These are phyloP conservation scores for Drosophila anceps DNA, from an alignment of 2,888 invertebrate genomes.

Conservation along the genomic window DNA sequence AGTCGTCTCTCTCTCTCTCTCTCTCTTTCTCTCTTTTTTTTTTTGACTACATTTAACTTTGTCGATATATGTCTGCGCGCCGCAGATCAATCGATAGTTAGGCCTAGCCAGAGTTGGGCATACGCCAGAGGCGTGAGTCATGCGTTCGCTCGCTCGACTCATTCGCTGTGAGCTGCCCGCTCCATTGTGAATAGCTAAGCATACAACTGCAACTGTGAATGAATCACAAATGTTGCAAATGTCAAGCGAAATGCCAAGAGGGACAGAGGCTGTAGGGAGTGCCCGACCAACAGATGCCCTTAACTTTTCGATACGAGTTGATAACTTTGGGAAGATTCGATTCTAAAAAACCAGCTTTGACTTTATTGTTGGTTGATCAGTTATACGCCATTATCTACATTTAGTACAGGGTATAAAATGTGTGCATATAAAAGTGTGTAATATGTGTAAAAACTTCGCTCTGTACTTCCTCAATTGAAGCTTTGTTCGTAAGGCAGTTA, in stretches of 20 bases:
- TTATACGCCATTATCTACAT: too few relatives aligned
- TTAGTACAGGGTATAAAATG: neutral
- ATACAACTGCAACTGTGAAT: constrained; percentile 5
- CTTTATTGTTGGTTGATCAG: too few relatives aligned
- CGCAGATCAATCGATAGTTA: constrained; percentile 9
- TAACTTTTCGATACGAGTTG: too few relatives aligned
- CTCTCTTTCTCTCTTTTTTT: neutral
- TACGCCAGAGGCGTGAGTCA: constrained; percentile 1
- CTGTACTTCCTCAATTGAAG: neutral
- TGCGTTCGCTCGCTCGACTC: neutral
- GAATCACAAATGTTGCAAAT: constrained; percentile 15
- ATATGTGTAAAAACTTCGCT: too few relatives aligned
- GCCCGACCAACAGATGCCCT: neutral
- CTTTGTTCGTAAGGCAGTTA: neutral
- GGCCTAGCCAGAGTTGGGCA: neutral
- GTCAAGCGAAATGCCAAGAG: neutral
- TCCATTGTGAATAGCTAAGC: constrained; percentile 2
- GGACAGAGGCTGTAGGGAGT: neutral
- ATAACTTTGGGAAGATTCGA: too few relatives aligned
- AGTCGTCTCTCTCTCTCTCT: neutral
- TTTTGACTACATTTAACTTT: neutral
- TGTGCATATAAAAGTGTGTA: too few relatives aligned
- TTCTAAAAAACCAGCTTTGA: too few relatives aligned
- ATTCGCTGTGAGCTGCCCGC: neutral
- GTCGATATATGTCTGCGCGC: neutral